Base-by-base conservation (phyloP, 2,797 vertebrate species). In the Mormyrus proboscirostris region DNA sequence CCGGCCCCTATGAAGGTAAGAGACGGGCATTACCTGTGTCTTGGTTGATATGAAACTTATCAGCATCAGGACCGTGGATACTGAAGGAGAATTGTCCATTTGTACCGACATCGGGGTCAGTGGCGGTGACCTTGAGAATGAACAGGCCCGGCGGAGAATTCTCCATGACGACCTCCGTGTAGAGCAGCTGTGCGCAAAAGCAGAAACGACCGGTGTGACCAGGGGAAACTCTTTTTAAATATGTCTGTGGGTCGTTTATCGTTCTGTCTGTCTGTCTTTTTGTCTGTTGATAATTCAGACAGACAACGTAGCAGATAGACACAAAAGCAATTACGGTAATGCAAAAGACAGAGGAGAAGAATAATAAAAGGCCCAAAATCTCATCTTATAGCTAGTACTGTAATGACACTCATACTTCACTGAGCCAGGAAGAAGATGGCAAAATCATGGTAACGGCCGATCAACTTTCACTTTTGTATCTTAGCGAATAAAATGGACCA, bases 21-120 rank as follows among this genome's bases (percentile, higher is more conserved):
- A 55, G n/a, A 3, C 51, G 1, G 84, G 12, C 47, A n/a, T 83
- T 94, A 99, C 99, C 99, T 93, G 97, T 98, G 79, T 96, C 95
- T 0, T 95, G 95, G 90, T 99, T 95, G 87, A 99, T 93, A 83
- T 95, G 96, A 94, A 99, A 99, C 91, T 97, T 97, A 93, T 98
- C 96, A 0, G 97, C 96, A 0, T 97, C 95, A 0, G 96, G 96
- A 0, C 99, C 98, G 0, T 98, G 97, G 57, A 99, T 97, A 29
- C 96, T 97, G 91, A 97, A 99, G 0, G 95, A 97, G 90, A 99
- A 93, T 93, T 97, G 97, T n/a, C 97, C 97, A 0, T 99, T 99
- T 69, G 96, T 96, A 65, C 97, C 98, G 0, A 96, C 88, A 0
- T 99, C 98, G 0, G 96, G 94, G 92, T 99, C 99, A 0, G 94